Evolutionary conservation across 2,113 vertebrate species (phyloP).

Genomic region (Microcebus tavaratra): DNA sequence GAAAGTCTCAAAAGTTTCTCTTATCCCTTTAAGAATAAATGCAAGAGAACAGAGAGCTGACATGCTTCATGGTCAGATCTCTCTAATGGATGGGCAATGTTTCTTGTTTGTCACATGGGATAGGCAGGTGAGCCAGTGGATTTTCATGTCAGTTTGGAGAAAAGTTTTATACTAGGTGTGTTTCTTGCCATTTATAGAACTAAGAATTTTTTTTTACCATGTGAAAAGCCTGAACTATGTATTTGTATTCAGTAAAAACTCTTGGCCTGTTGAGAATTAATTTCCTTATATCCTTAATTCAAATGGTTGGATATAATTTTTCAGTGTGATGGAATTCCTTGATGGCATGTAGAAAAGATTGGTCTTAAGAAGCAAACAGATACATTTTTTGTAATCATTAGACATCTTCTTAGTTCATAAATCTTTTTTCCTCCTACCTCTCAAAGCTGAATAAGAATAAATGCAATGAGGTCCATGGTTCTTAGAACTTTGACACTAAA

Average conservation of each 20-base stretch:
- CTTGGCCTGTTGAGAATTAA: constrained; percentile 32
- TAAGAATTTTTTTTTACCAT: constrained; percentile 37
- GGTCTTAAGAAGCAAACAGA: constrained; percentile 34
- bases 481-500: constrained; percentile 23
- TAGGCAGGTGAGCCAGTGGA: background rate
- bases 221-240: constrained; percentile 23
- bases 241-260: constrained; percentile 42
- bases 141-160: constrained; percentile 46
- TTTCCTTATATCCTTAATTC: constrained; percentile 60
- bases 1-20: constrained; percentile 33
- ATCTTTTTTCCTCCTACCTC: constrained; percentile 17
- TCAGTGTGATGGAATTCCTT: constrained; percentile 38
- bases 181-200: constrained; percentile 6
- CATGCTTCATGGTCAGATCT: background rate
- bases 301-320: constrained; percentile 46
- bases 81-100: background rate
- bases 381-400: constrained; percentile 55
- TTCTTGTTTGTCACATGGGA: background rate
- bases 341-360: constrained; percentile 33
- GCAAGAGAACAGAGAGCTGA: background rate
- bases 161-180: background rate
- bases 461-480: background rate
- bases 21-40: background rate
- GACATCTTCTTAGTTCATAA: constrained; percentile 56
- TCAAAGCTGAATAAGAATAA: constrained; percentile 31